These are phyloP conservation scores for Petaurus breviceps DNA, from an alignment of 2,113 vertebrate species.

Conservation along the genomic window DNA sequence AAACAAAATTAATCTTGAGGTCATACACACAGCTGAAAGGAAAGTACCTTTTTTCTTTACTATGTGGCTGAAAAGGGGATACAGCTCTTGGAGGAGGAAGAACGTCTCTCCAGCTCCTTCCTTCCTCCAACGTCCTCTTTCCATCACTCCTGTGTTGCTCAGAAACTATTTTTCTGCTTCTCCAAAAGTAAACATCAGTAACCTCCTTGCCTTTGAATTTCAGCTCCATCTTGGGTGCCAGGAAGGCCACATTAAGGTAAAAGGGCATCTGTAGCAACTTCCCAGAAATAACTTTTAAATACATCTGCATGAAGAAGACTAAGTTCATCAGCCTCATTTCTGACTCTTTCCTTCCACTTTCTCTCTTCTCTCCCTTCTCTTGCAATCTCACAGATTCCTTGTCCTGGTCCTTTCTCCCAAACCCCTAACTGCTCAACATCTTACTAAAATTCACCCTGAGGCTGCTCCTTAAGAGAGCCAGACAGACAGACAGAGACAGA, in stretches of 20 bases:
- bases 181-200: background rate
- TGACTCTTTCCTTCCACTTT: background rate
- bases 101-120: background rate
- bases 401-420: background rate
- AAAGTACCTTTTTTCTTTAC: background rate
- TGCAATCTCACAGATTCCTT: background rate
- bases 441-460: background rate
- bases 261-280: background rate
- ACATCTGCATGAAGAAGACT: background rate
- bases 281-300: background rate
- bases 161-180: background rate
- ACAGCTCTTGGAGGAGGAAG: background rate
- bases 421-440: background rate
- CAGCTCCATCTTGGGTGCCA: background rate
- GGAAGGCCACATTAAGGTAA: background rate
- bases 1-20: background rate
- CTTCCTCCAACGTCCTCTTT: background rate
- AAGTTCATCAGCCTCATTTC: background rate
- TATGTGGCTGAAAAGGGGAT: background rate
- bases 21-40: background rate
- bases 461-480: background rate
- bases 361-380: background rate
- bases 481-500: no score
- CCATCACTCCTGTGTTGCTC: background rate
- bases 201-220: background rate